Base-by-base conservation (phyloP, 2,113 vertebrate species). In the Sterna hirundo region DNA sequence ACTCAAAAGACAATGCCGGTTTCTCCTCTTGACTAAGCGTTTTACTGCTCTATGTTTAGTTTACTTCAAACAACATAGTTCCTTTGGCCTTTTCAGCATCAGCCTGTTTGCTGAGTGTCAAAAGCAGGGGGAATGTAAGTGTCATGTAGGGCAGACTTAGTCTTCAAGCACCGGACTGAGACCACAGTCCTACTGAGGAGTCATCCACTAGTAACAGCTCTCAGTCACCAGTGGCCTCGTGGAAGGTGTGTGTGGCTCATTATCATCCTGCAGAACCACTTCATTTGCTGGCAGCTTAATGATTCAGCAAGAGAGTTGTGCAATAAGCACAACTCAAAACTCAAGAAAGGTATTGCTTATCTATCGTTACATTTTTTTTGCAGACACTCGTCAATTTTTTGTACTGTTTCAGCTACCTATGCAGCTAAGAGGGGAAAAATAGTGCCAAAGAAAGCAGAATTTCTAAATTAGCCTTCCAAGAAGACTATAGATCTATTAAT, bases 401-500 rank as follows among this genome's bases (percentile, higher is more conserved):
- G 58, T 93, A 32, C 81, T 86, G 52, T 91, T 81, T 86, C 61
- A 71, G 80, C 40, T 93, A 49, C 13, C 46, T 83, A 83, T 62
- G n/a, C 34, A 22, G 15, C 32, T 82, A 78, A 86, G 88, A 76
- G 70, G 36, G 38, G 54, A 4, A 65, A 86, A 83, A 44, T 10
- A 83, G 58, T 76, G 58, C 72, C 78, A 70, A 79, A 55, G 90
- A 83, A 83, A 96, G 83, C 81, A 95, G 54, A 91, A 94, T 88
- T 97, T 96, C 47, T 80, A 83, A 97, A 96, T 94, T 58, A 91
- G 77, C 74, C 66, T 95, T 95, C 86, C 70, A 89, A 70, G 90
- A 95, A 96, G 86, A 92, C 78, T 93, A 26, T 77, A 93, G 64
- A 90, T 82, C 93, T 95, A 46, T 91, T 97, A 93, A 96, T 88